Evolutionary conservation across 2,888 invertebrate genomes (phyloP).

Genomic region (Unio pictorum): DNA sequence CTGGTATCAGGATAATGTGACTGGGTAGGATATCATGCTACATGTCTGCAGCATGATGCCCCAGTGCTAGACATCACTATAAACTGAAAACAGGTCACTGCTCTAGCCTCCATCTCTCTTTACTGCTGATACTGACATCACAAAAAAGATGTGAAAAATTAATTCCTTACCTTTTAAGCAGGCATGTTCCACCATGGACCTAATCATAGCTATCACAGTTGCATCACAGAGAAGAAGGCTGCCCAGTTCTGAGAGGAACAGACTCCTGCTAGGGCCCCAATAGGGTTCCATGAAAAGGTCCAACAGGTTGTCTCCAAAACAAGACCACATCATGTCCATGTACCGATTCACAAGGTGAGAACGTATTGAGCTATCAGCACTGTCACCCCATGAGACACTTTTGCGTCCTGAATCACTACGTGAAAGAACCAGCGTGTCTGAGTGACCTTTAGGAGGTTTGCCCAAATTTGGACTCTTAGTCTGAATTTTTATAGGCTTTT

Average conservation of each 20-base stretch:
- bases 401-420: constrained; percentile 62
- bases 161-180: constrained; percentile 63
- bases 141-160: not conserved
- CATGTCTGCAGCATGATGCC: too few relatives aligned
- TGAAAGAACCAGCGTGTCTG: constrained; percentile 58
- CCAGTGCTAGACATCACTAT: too few relatives aligned
- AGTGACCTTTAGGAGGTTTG: constrained; percentile 39
- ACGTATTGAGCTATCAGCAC: constrained; percentile 61
- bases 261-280: constrained; percentile 54
- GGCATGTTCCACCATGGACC: constrained; percentile 66
- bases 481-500: constrained; percentile 22
- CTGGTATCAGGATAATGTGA: too few relatives aligned
- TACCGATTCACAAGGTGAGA: constrained; percentile 59
- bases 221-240: constrained; percentile 57
- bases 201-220: constrained; percentile 55
- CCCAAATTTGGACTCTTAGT: constrained; percentile 20
- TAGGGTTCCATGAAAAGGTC: constrained; percentile 60
- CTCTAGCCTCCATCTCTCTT: too few relatives aligned
- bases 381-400: constrained; percentile 70
- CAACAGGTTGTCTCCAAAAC: constrained; percentile 60
- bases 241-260: constrained; percentile 56
- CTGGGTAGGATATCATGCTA: too few relatives aligned
- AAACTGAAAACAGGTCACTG: too few relatives aligned
- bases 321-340: constrained; percentile 65
- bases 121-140: too few relatives aligned